A percentile compares a stretch with the other conserved stretches of the same genome.
phyloP scores from a whole-genome alignment of 1,140 invertebrate species.

The Penaeus vannamei region DNA sequence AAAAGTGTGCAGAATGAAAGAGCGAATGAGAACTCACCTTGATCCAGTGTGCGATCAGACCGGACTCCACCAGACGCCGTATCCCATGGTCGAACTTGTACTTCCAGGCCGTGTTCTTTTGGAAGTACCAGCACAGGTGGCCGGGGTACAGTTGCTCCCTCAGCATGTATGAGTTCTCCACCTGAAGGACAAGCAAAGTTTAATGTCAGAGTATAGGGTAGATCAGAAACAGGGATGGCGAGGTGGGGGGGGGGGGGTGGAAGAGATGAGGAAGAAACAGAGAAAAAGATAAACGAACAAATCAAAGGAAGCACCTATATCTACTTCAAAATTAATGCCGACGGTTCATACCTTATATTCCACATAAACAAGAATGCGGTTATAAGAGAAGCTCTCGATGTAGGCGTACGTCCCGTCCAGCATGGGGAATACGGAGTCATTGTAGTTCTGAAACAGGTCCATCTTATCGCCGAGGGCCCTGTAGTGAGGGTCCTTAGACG shows the following conservation, averaged over 20 bases:
- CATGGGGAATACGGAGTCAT: conserved; percentile 14
- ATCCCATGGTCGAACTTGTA: conserved; percentile 44
- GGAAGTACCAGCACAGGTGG: conserved; percentile 58
- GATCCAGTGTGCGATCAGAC: conserved; percentile 51
- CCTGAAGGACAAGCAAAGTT: background rate
- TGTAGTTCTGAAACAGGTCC: conserved; percentile 28
- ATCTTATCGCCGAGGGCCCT: conserved; percentile 4
- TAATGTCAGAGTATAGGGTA: background rate
- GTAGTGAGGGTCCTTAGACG: background rate
- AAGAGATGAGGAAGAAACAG: too few species aligned
- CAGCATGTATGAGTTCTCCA: conserved; percentile 34
- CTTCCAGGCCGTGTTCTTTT: conserved; percentile 50
- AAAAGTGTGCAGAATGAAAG: too few species aligned
- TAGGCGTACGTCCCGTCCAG: conserved; percentile 27
- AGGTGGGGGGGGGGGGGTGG: too few species aligned
- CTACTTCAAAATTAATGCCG: background rate
- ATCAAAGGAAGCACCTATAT: too few species aligned
- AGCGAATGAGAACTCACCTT: background rate
- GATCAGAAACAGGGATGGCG: background rate
- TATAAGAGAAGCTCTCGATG: conserved; percentile 36
- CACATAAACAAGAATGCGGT: background rate
- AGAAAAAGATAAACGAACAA: too few species aligned
- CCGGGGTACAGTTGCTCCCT: conserved; percentile 42
- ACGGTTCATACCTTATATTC: background rate
- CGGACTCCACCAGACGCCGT: conserved; percentile 34